phyloP scores from a whole-genome alignment of 2,113 vertebrate genomes.

The Tragelaphus imberbis region DNA sequence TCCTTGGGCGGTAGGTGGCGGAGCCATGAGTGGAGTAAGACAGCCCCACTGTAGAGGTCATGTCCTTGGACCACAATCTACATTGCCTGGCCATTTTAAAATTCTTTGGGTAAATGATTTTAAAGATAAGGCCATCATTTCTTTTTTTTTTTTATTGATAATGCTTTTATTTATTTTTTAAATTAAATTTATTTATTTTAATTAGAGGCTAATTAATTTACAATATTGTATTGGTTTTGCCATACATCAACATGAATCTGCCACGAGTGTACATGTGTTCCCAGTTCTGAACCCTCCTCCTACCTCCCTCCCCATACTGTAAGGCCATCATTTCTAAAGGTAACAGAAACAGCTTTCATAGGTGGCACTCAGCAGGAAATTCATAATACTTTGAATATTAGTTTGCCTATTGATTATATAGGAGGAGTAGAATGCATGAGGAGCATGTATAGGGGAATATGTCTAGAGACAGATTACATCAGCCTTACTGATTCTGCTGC shows the following conservation, averaged over 20 bases:
- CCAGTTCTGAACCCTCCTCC: too few relatives aligned
- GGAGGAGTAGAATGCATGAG: background rate
- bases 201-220: too few relatives aligned
- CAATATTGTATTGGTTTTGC: too few relatives aligned
- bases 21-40: fast-evolving
- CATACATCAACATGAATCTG: too few relatives aligned
- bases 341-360: background rate
- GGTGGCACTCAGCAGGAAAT: background rate
- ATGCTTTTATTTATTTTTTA: too few relatives aligned
- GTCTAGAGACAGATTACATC: background rate
- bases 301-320: background rate
- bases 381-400: background rate
- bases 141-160: background rate
- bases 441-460: background rate
- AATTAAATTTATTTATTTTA: too few relatives aligned
- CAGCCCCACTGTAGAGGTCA: fast-evolving
- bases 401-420: background rate
- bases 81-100: background rate
- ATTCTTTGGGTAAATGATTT: background rate
- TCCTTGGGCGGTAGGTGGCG: background rate
- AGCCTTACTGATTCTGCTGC: background rate
- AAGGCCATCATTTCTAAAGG: background rate
- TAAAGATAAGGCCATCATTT: background rate
- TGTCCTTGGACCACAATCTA: background rate
- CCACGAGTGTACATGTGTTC: too few relatives aligned